Evolutionary conservation across 2,888 invertebrate genomes (phyloP).

Genomic region (Noctua pronuba): DNA sequence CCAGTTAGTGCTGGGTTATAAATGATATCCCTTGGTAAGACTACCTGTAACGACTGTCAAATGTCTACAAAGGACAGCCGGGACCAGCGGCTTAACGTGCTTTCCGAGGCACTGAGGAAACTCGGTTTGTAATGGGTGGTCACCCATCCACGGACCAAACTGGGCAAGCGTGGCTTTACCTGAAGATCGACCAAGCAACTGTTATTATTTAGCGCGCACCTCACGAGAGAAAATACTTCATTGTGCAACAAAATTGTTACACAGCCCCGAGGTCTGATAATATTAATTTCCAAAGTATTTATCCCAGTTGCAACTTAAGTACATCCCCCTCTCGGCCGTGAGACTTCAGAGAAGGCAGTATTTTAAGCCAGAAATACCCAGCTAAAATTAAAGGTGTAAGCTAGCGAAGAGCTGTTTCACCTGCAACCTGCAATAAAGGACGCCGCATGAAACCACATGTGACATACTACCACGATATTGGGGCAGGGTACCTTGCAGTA

Average conservation of each 20-base stretch:
- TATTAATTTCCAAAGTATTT: conserved; percentile 13
- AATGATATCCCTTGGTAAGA: background rate
- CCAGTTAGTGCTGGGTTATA: background rate
- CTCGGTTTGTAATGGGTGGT: background rate
- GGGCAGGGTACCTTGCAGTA: background rate
- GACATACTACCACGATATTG: conserved; percentile 17
- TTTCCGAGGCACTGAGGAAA: background rate
- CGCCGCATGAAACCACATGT: conserved; percentile 11
- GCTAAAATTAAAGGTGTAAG: conserved; percentile 27
- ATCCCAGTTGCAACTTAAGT: background rate
- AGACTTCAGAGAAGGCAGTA: conserved; percentile 8
- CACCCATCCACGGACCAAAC: background rate
- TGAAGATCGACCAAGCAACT: too few relatives aligned
- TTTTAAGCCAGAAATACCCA: conserved; percentile 39
- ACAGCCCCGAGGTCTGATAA: background rate
- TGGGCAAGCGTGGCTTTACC: background rate
- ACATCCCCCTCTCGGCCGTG: conserved; percentile 3
- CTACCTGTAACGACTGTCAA: background rate
- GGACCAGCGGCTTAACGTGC: background rate
- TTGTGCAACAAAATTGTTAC: too few relatives aligned
- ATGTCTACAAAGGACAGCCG: background rate
- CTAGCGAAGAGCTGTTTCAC: conserved; percentile 10
- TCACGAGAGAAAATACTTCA: too few relatives aligned
- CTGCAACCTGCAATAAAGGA: conserved; percentile 22
- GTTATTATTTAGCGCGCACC: too few relatives aligned